Evolutionary conservation across 35 echinoderm and acorn worm genomes (phyloP).

Genomic region (Apostichopus californicus): DNA sequence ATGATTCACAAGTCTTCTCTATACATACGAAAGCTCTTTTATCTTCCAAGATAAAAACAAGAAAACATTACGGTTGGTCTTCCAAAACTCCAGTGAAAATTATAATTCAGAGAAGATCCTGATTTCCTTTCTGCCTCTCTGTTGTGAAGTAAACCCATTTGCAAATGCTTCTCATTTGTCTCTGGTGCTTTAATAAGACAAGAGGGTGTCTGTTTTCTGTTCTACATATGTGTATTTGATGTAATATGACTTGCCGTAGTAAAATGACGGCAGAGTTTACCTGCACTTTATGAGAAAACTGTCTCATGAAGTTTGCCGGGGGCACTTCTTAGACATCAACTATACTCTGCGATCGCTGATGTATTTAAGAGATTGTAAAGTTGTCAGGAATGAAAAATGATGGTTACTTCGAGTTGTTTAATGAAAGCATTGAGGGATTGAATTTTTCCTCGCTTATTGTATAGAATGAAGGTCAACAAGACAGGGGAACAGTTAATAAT

Average conservation of each 20-base stretch:
- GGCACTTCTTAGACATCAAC: not conserved
- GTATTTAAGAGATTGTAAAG: conserved; percentile 1
- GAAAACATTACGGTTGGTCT: not conserved
- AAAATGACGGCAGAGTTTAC: not conserved
- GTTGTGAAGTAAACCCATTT: not conserved
- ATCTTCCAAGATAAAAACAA: not conserved
- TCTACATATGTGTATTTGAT: not conserved
- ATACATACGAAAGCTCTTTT: too few relatives aligned
- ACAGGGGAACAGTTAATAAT: not conserved
- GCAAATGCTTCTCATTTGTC: conserved; percentile 13
- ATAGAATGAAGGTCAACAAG: not conserved
- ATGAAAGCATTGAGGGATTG: not conserved
- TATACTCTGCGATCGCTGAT: not conserved
- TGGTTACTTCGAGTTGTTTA: not conserved
- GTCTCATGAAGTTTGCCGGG: conserved; percentile 7
- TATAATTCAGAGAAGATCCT: not conserved
- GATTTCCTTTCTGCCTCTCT: not conserved
- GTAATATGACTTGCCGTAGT: not conserved
- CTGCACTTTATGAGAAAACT: not conserved
- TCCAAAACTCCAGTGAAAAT: too few relatives aligned
- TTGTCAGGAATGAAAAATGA: conserved; percentile 6
- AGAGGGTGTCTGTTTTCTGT: conserved; percentile 5
- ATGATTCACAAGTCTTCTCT: too few relatives aligned
- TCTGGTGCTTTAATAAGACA: not conserved
- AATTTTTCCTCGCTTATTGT: not conserved